Base-by-base conservation (phyloP, 2,888 invertebrate genomes). In the Noctua comes region DNA sequence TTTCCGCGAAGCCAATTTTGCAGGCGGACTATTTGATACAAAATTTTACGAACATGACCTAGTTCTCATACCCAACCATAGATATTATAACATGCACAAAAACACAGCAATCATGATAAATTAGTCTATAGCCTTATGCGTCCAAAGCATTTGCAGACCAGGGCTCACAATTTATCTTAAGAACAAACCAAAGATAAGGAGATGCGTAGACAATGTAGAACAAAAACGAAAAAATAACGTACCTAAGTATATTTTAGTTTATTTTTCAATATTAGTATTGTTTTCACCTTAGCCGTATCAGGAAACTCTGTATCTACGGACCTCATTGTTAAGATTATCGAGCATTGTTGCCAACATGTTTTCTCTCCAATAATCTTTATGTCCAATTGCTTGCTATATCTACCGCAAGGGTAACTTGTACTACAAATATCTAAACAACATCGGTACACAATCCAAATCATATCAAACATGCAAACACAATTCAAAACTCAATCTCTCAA, bases 131-230 rank as follows among this genome's bases (percentile, higher is more conserved):
- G 86, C 80, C 80, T 73, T 86, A 86, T 87, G 89, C 88, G 83
- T 90, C 83, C 86, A 88, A 90, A 91, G 87, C 91, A 91, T 91
- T 79, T 84, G 83, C 85, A 76, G 78, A 78, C 84, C 75, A 82
- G 73, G 79, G 57, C 64, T 80, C 72, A 73, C 73, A 84, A 80
- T 68, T 82, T 82, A 73, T 40, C 69, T 40, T 48, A 80, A 73
- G 69, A 73, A 72, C 78, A 80, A 78, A 78, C 72, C 36, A 81
- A n/a, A 69, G 48, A 68, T 73, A 83, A 78, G 71, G 68, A 82
- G 68, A 68, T 68, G 57, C 70, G 72, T 78, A 77, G 74, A 75
- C 46, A 80, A 73, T 74, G 1, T 2, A n/a, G 40, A 43, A 59
- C 5, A 46, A 70, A 68, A 13, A n/a, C 48, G 1, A 27, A 16